Conservation (phyloP, 2,888 invertebrate genomes). For the Lutraria lutraria region DNA sequence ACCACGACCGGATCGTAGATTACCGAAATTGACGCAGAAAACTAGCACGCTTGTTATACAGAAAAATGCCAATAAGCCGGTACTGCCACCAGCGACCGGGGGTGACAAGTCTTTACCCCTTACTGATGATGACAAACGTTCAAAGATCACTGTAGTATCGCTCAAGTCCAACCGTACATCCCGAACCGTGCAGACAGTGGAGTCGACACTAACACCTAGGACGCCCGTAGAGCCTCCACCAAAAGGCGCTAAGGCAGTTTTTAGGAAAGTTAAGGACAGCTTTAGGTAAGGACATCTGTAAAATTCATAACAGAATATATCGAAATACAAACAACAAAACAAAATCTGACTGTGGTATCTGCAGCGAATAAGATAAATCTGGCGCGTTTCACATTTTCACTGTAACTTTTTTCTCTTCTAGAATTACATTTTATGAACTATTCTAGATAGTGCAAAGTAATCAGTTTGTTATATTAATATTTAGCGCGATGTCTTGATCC, state of each 20-base stretch:
- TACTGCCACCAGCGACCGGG: slow-evolving; percentile 26
- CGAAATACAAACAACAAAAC: no score
- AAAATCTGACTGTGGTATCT: no score
- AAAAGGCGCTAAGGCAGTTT: slow-evolving; percentile 41
- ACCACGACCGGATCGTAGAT: slow-evolving; percentile 40
- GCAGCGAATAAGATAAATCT: no score
- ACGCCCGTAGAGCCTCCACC: slow-evolving; percentile 33
- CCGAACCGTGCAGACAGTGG: slow-evolving; percentile 66
- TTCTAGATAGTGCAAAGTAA: no score
- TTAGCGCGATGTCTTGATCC: no score
- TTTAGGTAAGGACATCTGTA: slow-evolving; percentile 46
- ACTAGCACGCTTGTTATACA: slow-evolving; percentile 27
- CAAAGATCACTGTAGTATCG: slow-evolving; percentile 67
- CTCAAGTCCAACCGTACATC: slow-evolving; percentile 65
- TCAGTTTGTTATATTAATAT: no score
- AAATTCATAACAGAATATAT: neutral
- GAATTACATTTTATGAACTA: no score
- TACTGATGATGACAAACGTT: slow-evolving; percentile 62
- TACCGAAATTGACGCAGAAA: slow-evolving; percentile 39
- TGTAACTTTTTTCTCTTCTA: no score
- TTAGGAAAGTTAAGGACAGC: slow-evolving; percentile 52
- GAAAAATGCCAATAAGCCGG: neutral
- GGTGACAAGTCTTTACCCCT: slow-evolving; percentile 41
- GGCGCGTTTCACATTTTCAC: no score
- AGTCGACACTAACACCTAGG: slow-evolving; percentile 47